These are phyloP conservation scores for Olivierus martensii DNA, from an alignment of 1,140 invertebrate genomes.

Conservation along the genomic window DNA sequence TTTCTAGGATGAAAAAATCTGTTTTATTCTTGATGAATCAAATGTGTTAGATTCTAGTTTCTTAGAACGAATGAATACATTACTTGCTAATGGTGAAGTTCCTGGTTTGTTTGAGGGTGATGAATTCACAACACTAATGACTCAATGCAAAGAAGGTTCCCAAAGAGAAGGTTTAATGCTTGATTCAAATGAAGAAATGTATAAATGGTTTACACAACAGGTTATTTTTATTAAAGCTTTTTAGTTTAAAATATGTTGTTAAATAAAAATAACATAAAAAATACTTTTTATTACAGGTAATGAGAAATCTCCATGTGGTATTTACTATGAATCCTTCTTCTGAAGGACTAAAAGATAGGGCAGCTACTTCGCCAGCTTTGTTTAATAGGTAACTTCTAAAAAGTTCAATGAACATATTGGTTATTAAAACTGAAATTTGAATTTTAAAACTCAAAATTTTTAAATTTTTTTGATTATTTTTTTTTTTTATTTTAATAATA, in stretches of 20 bases:
- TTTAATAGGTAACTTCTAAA: slow-evolving; percentile 62
- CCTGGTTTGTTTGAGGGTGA: slow-evolving; percentile 69
- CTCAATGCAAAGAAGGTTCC: slow-evolving; percentile 97
- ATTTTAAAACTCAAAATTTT: too few relatives aligned
- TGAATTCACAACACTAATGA: slow-evolving; percentile 98
- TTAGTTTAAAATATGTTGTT: too few relatives aligned
- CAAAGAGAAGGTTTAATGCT: slow-evolving; percentile 96
- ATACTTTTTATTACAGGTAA: slow-evolving; percentile 53
- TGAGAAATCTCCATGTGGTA: slow-evolving; percentile 97
- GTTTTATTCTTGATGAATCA: slow-evolving; percentile 97
- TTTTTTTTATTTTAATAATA: not conserved
- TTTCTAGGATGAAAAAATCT: slow-evolving; percentile 81
- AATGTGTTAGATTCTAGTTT: slow-evolving; percentile 98
- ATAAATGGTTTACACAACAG: slow-evolving; percentile 93
- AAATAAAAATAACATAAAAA: too few relatives aligned
- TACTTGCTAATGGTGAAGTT: slow-evolving; percentile 97
- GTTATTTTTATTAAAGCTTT: slow-evolving; percentile 20
- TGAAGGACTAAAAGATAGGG: slow-evolving; percentile 93
- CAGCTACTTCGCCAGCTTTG: slow-evolving; percentile 94
- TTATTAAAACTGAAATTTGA: not conserved
- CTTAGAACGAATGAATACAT: slow-evolving; percentile 96
- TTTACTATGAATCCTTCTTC: slow-evolving; percentile 99
- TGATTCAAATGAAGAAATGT: slow-evolving; percentile 95
- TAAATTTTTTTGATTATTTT: not conserved
- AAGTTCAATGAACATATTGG: not conserved